Evolutionary conservation across 2,888 invertebrate species (phyloP).

Genomic region (Diarsia rubi): DNA sequence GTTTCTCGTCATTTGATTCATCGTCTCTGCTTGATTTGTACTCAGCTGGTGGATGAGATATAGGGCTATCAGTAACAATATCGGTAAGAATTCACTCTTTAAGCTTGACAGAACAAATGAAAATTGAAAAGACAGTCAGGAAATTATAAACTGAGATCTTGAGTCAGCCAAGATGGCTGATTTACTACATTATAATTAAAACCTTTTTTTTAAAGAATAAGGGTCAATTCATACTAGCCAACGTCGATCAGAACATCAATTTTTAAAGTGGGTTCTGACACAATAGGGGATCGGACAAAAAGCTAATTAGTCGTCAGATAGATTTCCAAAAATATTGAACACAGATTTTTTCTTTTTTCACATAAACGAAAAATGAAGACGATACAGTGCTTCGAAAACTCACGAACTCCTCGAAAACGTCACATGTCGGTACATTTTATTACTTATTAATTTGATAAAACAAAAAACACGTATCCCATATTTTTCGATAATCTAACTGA

Average conservation of each 20-base stretch:
- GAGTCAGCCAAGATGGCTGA: constrained; percentile 19
- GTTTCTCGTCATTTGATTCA: neutral
- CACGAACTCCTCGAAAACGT: no score
- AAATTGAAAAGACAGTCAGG: neutral
- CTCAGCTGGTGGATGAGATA: neutral
- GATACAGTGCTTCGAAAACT: no score
- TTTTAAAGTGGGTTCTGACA: neutral
- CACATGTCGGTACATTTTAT: no score
- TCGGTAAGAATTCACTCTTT: neutral
- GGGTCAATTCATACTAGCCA: constrained; percentile 15
- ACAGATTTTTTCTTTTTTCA: no score
- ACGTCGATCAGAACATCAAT: no score
- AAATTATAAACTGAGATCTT: constrained; percentile 31
- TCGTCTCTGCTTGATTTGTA: neutral
- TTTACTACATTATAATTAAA: neutral
- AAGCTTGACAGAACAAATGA: neutral
- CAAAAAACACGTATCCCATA: no score
- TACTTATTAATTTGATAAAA: no score
- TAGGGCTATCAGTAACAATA: constrained; percentile 26
- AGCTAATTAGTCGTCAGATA: no score
- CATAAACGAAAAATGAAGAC: no score
- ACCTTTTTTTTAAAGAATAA: constrained; percentile 20
- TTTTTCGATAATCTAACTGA: no score
- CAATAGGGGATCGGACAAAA: no score
- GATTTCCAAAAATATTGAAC: no score